A percentile compares a stretch with the other conserved stretches of the same genome.
These are phyloP conservation scores for Acanthopleura granulata DNA, from an alignment of 2,888 invertebrate species.

Conservation along the genomic window DNA sequence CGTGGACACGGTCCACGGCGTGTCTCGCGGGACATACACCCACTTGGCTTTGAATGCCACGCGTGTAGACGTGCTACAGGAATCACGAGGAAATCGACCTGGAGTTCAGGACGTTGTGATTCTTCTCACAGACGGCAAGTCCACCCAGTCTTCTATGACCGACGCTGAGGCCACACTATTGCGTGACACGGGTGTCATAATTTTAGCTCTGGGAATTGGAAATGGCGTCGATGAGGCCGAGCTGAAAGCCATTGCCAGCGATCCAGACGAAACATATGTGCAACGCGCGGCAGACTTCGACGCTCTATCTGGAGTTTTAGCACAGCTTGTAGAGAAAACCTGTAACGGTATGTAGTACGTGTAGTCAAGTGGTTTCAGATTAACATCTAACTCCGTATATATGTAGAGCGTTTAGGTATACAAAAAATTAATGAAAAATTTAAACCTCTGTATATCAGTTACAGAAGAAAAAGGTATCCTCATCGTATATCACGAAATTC, in stretches of 20 bases:
- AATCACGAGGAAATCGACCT: not conserved
- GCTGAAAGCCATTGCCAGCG: not conserved
- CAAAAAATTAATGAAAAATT: too few relatives aligned
- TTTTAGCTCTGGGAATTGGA: constrained; percentile 10
- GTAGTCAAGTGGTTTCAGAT: too few relatives aligned
- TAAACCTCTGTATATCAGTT: too few relatives aligned
- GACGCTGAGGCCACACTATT: not conserved
- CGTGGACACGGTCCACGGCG: not conserved
- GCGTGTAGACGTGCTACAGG: not conserved
- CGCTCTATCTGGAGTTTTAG: not conserved
- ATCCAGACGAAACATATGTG: not conserved
- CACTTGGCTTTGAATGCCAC: not conserved
- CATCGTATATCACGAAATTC: too few relatives aligned
- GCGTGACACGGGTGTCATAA: not conserved
- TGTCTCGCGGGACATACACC: constrained; percentile 9
- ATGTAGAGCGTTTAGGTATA: too few relatives aligned
- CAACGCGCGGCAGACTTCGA: constrained; percentile 1
- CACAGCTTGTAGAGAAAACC: not conserved
- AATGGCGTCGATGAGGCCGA: not conserved
- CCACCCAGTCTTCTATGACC: not conserved
- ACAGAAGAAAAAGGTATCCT: too few relatives aligned
- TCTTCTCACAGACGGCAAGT: not conserved
- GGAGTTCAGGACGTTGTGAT: not conserved
- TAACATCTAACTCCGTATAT: too few relatives aligned
- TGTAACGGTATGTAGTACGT: not conserved